Conservation (phyloP, 2,113 vertebrate species). For the Mesoclemmys tuberculata region DNA sequence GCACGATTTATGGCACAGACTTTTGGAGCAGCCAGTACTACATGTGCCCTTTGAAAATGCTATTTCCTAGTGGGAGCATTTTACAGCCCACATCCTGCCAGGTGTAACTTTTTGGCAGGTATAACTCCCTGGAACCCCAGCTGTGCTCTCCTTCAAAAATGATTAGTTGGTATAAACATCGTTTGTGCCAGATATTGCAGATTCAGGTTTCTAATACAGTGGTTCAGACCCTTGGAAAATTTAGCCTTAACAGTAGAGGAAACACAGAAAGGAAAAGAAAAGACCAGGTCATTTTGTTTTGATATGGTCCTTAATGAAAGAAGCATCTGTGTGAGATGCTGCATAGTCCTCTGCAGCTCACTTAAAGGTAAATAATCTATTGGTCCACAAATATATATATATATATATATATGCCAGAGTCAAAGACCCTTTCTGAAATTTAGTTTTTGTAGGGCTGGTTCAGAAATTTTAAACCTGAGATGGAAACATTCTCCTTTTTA, state of each 20-base stretch:
- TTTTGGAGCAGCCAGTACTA: neutral
- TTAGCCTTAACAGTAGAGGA: neutral
- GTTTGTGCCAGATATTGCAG: neutral
- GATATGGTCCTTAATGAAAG: neutral
- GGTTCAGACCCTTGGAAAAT: neutral
- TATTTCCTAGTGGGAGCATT: neutral
- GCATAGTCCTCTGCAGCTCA: neutral
- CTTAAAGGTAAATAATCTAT: neutral
- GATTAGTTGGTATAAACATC: neutral
- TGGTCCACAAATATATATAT: neutral
- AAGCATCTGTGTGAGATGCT: neutral
- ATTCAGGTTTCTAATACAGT: neutral
- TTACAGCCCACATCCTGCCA: neutral
- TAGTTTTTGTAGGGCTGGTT: neutral
- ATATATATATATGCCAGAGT: neutral
- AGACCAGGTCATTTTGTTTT: neutral
- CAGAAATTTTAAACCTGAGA: neutral
- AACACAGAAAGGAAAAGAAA: neutral
- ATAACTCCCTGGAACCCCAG: neutral
- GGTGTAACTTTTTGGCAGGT: neutral
- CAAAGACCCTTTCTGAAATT: neutral
- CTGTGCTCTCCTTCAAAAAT: neutral
- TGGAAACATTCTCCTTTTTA: neutral
- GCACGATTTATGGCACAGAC: neutral
- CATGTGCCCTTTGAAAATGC: rapidly evolving